Percentiles rank a stretch among this genome's conserved stretches.
These are phyloP conservation scores for Lophotriccus pileatus DNA, from an alignment of 2,797 vertebrate genomes.

Conservation along the genomic window DNA sequence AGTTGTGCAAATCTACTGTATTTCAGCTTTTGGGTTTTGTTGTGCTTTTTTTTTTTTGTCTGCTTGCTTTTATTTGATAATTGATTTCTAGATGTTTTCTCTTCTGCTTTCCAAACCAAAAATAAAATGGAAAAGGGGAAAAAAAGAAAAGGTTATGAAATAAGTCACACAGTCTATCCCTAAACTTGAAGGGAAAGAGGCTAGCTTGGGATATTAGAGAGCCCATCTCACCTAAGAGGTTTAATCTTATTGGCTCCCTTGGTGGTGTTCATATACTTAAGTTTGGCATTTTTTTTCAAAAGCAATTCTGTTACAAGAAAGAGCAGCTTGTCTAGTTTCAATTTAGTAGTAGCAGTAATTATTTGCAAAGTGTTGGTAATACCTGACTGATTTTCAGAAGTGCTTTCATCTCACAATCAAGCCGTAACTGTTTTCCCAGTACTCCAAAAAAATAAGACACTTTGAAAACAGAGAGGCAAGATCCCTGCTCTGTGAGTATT, in stretches of 20 bases:
- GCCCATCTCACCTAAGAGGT: neutral
- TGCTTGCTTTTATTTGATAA: slow-evolving; percentile 6
- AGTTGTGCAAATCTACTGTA: slow-evolving; percentile 29
- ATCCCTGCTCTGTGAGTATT: neutral
- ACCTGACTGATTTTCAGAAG: neutral
- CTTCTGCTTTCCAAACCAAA: neutral
- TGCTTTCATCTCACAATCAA: neutral
- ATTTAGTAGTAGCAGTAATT: neutral
- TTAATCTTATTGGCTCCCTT: neutral
- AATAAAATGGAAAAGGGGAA: neutral
- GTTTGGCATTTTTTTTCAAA: neutral
- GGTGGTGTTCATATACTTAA: neutral
- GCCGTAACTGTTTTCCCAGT: neutral
- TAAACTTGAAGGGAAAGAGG: neutral
- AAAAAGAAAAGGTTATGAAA: neutral
- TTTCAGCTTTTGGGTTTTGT: neutral
- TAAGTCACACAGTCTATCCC: neutral
- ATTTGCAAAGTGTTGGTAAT: neutral
- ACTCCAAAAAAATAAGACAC: neutral
- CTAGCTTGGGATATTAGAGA: neutral
- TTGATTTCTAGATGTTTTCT: neutral
- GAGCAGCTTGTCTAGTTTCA: neutral
- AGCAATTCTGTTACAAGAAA: neutral
- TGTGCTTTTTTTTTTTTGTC: neutral
- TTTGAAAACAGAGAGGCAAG: neutral